Percentiles rank a stretch among this genome's conserved stretches.
Evolutionary conservation across 2,797 vertebrate species (phyloP).

Genomic region (Chloroceryle amazona): DNA sequence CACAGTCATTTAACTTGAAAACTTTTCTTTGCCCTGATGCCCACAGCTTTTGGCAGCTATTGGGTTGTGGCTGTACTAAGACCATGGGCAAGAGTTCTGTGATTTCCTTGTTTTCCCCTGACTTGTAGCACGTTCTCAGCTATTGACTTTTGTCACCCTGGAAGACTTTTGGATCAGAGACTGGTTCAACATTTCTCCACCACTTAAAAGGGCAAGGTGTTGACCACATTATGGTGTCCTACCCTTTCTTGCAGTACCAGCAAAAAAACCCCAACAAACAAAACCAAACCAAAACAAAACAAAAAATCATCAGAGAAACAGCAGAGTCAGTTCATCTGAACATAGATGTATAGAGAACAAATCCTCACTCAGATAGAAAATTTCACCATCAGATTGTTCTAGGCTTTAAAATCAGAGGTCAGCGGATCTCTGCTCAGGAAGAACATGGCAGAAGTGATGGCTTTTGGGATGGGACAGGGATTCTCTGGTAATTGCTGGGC

Average conservation of each 20-base stretch:
- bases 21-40: not conserved
- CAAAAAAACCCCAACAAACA: not conserved
- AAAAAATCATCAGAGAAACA: not conserved
- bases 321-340: not conserved
- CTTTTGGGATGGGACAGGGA: not conserved
- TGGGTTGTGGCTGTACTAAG: not conserved
- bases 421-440: not conserved
- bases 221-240: not conserved
- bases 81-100: not conserved
- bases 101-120: not conserved
- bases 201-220: not conserved
- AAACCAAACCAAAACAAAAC: not conserved
- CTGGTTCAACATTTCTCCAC: not conserved
- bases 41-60: not conserved
- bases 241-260: not conserved
- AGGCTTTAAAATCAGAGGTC: not conserved
- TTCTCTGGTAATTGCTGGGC: not conserved
- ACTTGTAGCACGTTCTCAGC: rapidly evolving
- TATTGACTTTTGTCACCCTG: not conserved
- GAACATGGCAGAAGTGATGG: not conserved
- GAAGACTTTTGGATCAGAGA: not conserved
- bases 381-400: not conserved
- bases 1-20: not conserved
- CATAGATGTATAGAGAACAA: not conserved
- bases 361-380: not conserved